Conservation (phyloP, 2,797 vertebrate species). For the Sarcoramphus papa region DNA sequence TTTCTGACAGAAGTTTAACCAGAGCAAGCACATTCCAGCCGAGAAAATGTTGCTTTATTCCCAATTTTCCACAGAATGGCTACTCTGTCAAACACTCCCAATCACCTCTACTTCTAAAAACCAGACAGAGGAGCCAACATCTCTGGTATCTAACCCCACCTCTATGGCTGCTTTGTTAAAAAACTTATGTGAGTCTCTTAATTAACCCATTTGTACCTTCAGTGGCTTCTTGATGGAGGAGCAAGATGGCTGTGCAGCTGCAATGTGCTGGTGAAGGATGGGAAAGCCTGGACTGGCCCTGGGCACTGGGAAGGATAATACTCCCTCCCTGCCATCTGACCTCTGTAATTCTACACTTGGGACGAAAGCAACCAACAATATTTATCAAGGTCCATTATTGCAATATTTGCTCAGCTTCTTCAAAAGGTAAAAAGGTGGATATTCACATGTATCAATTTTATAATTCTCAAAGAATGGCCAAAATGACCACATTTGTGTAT, state of each 20-base stretch:
- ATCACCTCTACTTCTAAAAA: not conserved
- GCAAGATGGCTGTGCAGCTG: not conserved
- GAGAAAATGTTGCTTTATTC: not conserved
- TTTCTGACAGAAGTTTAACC: not conserved
- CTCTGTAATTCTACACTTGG: not conserved
- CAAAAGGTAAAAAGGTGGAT: not conserved
- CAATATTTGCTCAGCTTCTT: not conserved
- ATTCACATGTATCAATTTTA: accelerated
- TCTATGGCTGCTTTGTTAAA: not conserved
- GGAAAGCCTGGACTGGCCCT: not conserved
- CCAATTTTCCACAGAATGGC: not conserved
- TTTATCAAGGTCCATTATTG: not conserved
- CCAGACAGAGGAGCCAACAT: not conserved
- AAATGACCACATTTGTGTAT: not conserved
- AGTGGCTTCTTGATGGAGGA: not conserved
- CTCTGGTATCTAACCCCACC: not conserved
- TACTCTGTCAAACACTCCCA: not conserved
- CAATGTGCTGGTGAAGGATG: not conserved
- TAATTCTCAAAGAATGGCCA: not conserved
- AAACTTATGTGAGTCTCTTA: not conserved
- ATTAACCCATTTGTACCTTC: not conserved
- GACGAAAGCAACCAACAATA: not conserved
- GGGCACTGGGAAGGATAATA: not conserved
- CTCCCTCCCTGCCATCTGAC: not conserved
- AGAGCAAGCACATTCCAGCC: not conserved